Base-by-base conservation (phyloP, 2,888 invertebrate species). In the Dynastes hyllus region DNA sequence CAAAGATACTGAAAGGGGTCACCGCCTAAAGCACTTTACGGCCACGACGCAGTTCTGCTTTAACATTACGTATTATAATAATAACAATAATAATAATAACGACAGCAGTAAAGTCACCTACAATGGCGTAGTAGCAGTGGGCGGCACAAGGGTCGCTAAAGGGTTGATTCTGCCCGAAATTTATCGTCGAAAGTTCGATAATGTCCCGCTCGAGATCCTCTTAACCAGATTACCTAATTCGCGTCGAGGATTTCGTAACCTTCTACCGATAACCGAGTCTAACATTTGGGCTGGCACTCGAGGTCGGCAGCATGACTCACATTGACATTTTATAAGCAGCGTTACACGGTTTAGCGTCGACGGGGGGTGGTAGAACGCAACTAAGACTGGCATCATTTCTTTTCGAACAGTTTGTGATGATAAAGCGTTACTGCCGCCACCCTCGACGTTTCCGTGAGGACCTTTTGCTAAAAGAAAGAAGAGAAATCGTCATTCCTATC, bases 201-300 rank as follows among this genome's bases (percentile, higher is more conserved):
- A 78, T 73, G 73, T 78, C 55, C 55, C 78, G 65, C 73, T 65
- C 63, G 78, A 78, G 71, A 73, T 78, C 78, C 78, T 78, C 73
- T 78, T 78, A 78, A 73, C 78, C 37, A 78, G 73, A 78, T 78
- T 71, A 78, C 71, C 78, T 78, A 78, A 78, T 78, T 78, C 71
- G 73, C 58, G 58, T 58, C 73, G 27, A 58, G 40, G 58, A 65
- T 53, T 73, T 70, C 71, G 65, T 29, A 32, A 65, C 29, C 65
- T n/a, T 53, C 27, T 45, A 27, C 45, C 63, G 63, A 76, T 76
- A 76, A 76, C 65, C 40, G 76, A 63, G 61, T 61, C 45, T 58
- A 58, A 22, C 55, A 58, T 58, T 58, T 58, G 55, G 22, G 55
- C n/a, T 58, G 55, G 55, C 16, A 8, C 22, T 16, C 55, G 55